Evolutionary conservation across 2,797 vertebrate species (phyloP).

Genomic region (Amblyopsis hoosieri): DNA sequence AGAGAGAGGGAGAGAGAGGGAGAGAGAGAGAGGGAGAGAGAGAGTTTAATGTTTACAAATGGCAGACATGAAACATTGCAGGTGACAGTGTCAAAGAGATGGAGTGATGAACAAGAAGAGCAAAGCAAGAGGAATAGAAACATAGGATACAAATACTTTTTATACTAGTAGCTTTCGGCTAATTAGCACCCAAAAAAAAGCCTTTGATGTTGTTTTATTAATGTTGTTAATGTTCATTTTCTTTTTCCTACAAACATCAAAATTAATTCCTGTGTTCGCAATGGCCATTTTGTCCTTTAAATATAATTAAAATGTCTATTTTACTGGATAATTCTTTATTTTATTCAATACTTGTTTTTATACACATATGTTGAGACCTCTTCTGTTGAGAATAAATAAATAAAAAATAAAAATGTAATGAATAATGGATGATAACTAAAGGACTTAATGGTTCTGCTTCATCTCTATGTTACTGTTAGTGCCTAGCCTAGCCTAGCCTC

Average conservation of each 20-base stretch:
- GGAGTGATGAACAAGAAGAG: slow-evolving; percentile 46
- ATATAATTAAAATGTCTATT: too few relatives aligned
- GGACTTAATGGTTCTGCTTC: too few relatives aligned
- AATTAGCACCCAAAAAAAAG: neutral
- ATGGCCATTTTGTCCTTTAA: too few relatives aligned
- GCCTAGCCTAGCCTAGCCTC: slow-evolving; percentile 57
- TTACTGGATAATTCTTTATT: too few relatives aligned
- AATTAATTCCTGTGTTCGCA: too few relatives aligned
- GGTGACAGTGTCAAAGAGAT: slow-evolving; percentile 34
- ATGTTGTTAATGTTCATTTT: neutral
- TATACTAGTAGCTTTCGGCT: neutral
- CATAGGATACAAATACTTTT: slow-evolving; percentile 3
- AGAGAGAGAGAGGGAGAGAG: slow-evolving; percentile 66
- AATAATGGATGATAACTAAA: too few relatives aligned
- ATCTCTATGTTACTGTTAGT: too few relatives aligned
- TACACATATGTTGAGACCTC: too few relatives aligned
- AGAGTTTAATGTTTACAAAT: slow-evolving; percentile 48
- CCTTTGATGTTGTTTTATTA: neutral
- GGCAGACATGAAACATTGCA: slow-evolving; percentile 7
- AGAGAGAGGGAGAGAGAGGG: slow-evolving; percentile 74
- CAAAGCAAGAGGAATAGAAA: slow-evolving; percentile 15
- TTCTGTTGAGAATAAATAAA: too few relatives aligned
- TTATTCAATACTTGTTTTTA: too few relatives aligned
- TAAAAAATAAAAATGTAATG: too few relatives aligned
- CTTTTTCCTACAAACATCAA: neutral